Evolutionary conservation across 2,113 vertebrate species (phyloP).

Genomic region (Pluvialis apricaria): DNA sequence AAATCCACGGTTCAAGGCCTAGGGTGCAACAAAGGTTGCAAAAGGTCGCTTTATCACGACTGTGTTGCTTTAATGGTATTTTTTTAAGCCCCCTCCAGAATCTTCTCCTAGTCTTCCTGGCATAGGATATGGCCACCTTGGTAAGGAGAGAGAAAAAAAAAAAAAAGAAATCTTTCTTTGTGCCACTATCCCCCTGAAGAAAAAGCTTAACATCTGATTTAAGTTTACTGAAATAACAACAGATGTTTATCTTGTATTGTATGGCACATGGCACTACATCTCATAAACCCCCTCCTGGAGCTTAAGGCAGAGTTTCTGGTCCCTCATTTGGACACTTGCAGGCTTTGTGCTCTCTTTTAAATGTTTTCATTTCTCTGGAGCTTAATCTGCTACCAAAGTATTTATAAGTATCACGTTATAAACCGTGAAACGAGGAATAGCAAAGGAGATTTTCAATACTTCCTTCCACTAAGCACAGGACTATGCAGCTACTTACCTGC

Average conservation of each 20-base stretch:
- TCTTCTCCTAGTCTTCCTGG: not conserved
- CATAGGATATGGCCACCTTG: not conserved
- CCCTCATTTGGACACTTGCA: constrained; percentile 5
- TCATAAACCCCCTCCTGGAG: constrained; percentile 79
- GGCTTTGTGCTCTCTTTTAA: constrained; percentile 30
- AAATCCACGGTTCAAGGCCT: not conserved
- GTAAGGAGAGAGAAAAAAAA: not conserved
- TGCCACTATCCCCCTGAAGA: not conserved
- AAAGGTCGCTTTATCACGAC: not conserved
- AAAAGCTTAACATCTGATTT: constrained; percentile 77
- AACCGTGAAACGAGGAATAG: constrained; percentile 32
- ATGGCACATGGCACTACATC: constrained; percentile 81
- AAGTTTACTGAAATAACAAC: constrained; percentile 83
- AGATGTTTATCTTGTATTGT: constrained; percentile 86
- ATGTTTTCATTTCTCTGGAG: constrained; percentile 59
- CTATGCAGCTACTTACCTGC: constrained; percentile 13
- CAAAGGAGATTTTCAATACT: constrained; percentile 53
- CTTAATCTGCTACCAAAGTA: constrained; percentile 63
- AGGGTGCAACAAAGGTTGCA: not conserved
- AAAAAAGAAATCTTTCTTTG: not conserved
- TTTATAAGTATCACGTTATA: constrained; percentile 53
- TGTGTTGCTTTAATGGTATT: not conserved
- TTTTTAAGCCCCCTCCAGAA: not conserved
- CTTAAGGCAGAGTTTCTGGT: constrained; percentile 60
- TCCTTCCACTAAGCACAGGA: constrained; percentile 44